These are phyloP conservation scores for Mellilla xanthometata DNA, from an alignment of 2,888 invertebrate species.

Conservation along the genomic window DNA sequence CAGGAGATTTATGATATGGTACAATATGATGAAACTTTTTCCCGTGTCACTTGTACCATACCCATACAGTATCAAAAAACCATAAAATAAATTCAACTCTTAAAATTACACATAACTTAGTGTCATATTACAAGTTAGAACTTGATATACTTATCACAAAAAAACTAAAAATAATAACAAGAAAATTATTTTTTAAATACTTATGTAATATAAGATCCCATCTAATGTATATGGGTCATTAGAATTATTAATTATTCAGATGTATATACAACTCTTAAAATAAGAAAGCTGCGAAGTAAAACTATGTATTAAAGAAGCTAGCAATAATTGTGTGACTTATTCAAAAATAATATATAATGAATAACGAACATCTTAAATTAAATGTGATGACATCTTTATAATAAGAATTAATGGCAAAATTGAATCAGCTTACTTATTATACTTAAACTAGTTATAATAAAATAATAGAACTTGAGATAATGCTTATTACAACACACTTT, in stretches of 20 bases:
- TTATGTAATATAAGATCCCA: conserved; percentile 43
- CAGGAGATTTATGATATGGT: too few species aligned
- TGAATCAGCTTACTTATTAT: conserved; percentile 22
- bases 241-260: conserved; percentile 64
- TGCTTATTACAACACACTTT: too few species aligned
- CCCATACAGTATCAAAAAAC: too few species aligned
- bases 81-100: conserved; percentile 62
- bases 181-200: conserved; percentile 45
- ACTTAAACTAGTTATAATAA: conserved; percentile 4
- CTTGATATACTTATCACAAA: conserved; percentile 9
- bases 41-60: too few species aligned
- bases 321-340: conserved; percentile 1
- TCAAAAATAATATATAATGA: conserved; percentile 11
- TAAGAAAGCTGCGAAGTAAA: conserved; percentile 37
- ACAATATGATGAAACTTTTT: too few species aligned
- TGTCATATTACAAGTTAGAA: conserved; percentile 36
- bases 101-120: conserved; percentile 67
- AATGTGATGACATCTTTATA: conserved; percentile 27
- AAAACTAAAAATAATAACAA: conserved; percentile 42
- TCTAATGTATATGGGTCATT: conserved; percentile 54
- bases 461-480: neutral
- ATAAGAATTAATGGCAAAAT: conserved; percentile 31
- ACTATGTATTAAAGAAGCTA: conserved; percentile 30
- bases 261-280: conserved; percentile 69
- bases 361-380: conserved; percentile 16